Percentiles rank a stretch among this genome's conserved stretches.
Conservation (phyloP, 2,888 invertebrate species). For the Drosophila nigricruria region DNA sequence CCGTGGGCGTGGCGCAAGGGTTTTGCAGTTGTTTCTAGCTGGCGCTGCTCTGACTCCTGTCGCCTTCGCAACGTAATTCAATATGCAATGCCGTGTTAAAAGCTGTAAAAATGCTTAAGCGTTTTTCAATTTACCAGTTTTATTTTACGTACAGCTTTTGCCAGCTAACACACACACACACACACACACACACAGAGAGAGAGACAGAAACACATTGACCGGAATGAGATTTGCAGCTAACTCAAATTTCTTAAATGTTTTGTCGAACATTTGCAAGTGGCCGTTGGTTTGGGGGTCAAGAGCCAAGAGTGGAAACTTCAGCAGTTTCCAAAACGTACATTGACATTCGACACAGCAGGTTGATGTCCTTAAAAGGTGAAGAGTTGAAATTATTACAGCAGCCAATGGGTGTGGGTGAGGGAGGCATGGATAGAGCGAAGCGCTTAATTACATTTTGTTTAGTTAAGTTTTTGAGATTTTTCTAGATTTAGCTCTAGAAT, state of each 20-base stretch:
- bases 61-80: slow-evolving; percentile 68
- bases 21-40: slow-evolving; percentile 55
- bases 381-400: neutral
- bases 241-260: slow-evolving; percentile 68
- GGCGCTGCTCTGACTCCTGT: slow-evolving; percentile 15
- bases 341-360: slow-evolving; percentile 10
- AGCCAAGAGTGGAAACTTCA: neutral
- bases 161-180: slow-evolving; percentile 7
- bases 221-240: slow-evolving; percentile 70
- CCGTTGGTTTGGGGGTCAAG: neutral
- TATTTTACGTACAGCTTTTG: slow-evolving; percentile 57
- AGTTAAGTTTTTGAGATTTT: neutral
- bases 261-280: slow-evolving; percentile 51
- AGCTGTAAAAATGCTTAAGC: slow-evolving; percentile 80
- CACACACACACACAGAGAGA: neutral
- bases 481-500: neutral
- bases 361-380: slow-evolving; percentile 8
- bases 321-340: neutral
- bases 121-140: slow-evolving; percentile 79
- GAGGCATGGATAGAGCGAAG: neutral
- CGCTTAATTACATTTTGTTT: neutral
- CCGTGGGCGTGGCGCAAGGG: neutral
- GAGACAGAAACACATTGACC: slow-evolving; percentile 33
- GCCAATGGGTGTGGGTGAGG: neutral
- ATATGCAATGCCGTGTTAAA: slow-evolving; percentile 75